A percentile compares a stretch with the other conserved stretches of the same genome.
Evolutionary conservation across 1,140 invertebrate genomes (phyloP).

Genomic region (Drosophila lacteicornis): DNA sequence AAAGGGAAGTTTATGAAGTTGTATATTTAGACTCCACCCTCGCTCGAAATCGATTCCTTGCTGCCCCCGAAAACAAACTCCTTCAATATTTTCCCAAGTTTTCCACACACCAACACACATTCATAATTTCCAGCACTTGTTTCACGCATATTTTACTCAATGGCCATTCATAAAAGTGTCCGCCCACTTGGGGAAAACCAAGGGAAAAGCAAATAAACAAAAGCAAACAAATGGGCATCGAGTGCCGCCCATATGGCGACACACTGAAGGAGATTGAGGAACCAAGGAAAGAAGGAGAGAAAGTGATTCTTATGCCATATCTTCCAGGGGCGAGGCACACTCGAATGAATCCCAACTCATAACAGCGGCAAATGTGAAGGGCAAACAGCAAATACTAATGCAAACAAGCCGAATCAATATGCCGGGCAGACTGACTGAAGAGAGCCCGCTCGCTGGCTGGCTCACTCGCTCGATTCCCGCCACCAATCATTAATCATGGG

Average conservation of each 20-base stretch:
- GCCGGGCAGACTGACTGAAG: constrained; percentile 49
- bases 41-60: constrained; percentile 14
- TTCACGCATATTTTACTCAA: constrained; percentile 70
- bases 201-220: constrained; percentile 65
- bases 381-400: constrained; percentile 72
- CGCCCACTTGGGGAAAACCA: constrained; percentile 9
- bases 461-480: constrained; percentile 38
- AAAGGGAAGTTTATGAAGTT: constrained; percentile 15
- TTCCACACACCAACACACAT: constrained; percentile 26
- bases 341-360: constrained; percentile 63
- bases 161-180: constrained; percentile 65
- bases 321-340: constrained; percentile 27
- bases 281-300: constrained; percentile 12
- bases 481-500: constrained; percentile 76
- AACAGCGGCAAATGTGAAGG: constrained; percentile 68
- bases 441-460: constrained; percentile 26
- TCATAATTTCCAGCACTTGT: constrained; percentile 66
- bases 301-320: constrained; percentile 40
- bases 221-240: constrained; percentile 72
- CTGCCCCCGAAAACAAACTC: constrained; percentile 24
- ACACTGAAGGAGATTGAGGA: constrained; percentile 26
- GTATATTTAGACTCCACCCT: constrained; percentile 12
- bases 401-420: constrained; percentile 73
- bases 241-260: constrained; percentile 68
- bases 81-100: constrained; percentile 48